These are phyloP conservation scores for Gymnarchus niloticus DNA, from an alignment of 2,113 vertebrate species.

Conservation along the genomic window DNA sequence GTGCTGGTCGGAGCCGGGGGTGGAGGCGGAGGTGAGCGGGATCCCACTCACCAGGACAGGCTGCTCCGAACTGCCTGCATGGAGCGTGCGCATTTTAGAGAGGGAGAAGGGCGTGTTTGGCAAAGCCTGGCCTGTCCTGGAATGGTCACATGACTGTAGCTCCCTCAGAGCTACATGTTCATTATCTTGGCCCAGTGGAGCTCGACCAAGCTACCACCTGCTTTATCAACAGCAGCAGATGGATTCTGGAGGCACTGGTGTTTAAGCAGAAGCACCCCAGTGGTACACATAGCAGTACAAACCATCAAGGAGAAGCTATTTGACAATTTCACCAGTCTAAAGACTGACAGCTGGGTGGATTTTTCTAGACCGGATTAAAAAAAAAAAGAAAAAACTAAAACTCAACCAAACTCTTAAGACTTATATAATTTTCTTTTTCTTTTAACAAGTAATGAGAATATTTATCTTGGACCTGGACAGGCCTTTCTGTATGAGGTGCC, in stretches of 20 bases:
- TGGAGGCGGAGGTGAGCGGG: background rate
- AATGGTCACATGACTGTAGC: background rate
- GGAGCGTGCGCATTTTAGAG: background rate
- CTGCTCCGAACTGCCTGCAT: background rate
- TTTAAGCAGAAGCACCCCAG: no score
- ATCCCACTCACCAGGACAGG: constrained; percentile 1
- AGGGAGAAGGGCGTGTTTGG: background rate
- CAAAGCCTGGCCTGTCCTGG: background rate
- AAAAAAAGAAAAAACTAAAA: background rate
- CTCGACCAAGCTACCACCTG: no score
- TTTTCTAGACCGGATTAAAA: background rate
- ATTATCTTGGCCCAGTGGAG: no score
- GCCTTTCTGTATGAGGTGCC: no score
- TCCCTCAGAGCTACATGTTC: no score
- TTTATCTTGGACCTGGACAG: no score
- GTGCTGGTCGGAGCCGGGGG: background rate
- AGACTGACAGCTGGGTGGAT: background rate
- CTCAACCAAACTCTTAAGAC: no score
- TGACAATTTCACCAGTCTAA: background rate
- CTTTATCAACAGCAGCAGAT: no score
- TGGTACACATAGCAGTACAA: no score
- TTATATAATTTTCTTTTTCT: background rate
- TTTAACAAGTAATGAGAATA: background rate
- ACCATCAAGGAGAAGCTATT: background rate
- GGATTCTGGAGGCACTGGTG: no score